Conservation (phyloP, 2,797 vertebrate species). For the Etheostoma perlongum region DNA sequence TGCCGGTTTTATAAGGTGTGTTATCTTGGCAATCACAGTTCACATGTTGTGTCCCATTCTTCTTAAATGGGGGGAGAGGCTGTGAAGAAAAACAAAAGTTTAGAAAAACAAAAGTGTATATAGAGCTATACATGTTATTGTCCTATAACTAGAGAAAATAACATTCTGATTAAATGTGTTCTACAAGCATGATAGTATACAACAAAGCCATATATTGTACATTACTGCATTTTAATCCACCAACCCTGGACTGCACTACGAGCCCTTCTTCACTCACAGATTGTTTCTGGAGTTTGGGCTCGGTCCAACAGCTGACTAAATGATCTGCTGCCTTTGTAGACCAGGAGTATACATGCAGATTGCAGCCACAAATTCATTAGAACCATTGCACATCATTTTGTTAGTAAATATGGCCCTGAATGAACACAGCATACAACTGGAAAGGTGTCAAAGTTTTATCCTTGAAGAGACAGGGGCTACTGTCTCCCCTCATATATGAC, state of each 20-base stretch:
- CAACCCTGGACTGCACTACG: background rate
- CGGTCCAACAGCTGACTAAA: conserved; percentile 30
- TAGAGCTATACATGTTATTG: no score
- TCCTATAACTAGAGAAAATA: no score
- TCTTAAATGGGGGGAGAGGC: no score
- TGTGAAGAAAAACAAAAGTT: no score
- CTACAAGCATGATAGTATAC: background rate
- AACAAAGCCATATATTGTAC: background rate
- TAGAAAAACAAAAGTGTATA: no score
- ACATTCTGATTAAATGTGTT: background rate
- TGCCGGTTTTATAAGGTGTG: no score
- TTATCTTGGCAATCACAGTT: no score
- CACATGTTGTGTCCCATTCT: no score
- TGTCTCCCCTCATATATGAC: background rate
- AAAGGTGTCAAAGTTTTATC: background rate
- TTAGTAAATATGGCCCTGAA: background rate
- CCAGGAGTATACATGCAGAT: background rate
- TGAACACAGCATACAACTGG: background rate
- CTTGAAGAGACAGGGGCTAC: background rate
- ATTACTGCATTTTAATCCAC: background rate
- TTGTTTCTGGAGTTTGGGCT: conserved; percentile 26
- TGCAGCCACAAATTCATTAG: conserved; percentile 17
- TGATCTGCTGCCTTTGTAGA: conserved; percentile 1
- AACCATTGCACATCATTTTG: conserved; percentile 3
- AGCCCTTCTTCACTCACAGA: conserved; percentile 5